Conservation (phyloP, 2,797 vertebrate genomes). For the Arctocebus calabarensis region DNA sequence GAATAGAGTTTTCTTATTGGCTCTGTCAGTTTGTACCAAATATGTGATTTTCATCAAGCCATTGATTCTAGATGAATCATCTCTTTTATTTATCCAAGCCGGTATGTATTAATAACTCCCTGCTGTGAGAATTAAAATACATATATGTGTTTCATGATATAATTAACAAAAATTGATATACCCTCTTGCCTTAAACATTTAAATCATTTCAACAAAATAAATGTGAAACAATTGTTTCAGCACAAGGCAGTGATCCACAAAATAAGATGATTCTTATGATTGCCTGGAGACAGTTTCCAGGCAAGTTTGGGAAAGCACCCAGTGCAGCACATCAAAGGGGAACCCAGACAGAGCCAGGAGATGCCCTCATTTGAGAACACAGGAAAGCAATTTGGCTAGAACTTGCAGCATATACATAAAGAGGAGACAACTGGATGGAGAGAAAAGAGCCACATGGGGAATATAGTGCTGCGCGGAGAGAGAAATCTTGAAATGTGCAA, state of each 20-base stretch:
- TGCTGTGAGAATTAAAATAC: not conserved
- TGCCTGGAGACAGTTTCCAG: not conserved
- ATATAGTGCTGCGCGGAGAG: not conserved
- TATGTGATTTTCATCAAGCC: not conserved
- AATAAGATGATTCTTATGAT: not conserved
- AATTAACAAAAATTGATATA: not conserved
- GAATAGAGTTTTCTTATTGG: not conserved
- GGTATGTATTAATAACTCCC: not conserved
- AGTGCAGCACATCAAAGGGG: not conserved
- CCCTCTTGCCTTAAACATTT: not conserved
- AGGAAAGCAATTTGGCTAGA: not conserved
- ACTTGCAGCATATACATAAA: not conserved
- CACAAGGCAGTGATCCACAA: not conserved
- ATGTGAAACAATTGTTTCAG: not conserved
- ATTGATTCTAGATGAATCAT: not conserved
- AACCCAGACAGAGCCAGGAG: not conserved
- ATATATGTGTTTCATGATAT: not conserved
- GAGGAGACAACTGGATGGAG: not conserved
- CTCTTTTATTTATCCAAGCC: constrained; percentile 34
- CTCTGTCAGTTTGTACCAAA: not conserved
- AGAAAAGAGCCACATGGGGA: not conserved
- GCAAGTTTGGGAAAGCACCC: not conserved
- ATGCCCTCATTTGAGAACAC: not conserved
- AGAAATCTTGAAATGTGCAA: not conserved
- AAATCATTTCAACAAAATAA: not conserved